Conservation (phyloP, 2,888 invertebrate species). For the Drosophila greeni region DNA sequence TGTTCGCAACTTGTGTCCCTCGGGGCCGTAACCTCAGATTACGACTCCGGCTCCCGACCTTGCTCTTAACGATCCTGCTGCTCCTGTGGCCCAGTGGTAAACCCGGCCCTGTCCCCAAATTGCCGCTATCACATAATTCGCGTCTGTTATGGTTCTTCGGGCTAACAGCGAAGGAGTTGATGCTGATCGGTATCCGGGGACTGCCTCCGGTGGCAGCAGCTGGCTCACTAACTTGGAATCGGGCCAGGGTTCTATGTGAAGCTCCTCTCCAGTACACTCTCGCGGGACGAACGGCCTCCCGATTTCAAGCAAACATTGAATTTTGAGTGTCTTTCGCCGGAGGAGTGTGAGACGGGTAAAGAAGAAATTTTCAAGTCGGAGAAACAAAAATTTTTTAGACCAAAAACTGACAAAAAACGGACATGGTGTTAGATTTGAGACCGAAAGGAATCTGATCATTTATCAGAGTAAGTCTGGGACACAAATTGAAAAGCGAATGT, state of each 20-base stretch:
- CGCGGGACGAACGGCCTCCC: conserved; percentile 16
- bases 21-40: conserved; percentile 5
- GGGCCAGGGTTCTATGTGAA: conserved; percentile 7
- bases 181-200: conserved; percentile 4
- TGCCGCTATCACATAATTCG: conserved; percentile 64
- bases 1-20: background rate
- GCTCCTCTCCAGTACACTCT: conserved; percentile 36
- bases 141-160: conserved; percentile 10
- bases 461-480: conserved; percentile 5
- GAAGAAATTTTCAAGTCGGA: conserved; percentile 27
- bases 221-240: background rate
- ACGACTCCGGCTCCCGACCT: conserved; percentile 6
- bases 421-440: conserved; percentile 46
- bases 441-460: conserved; percentile 15
- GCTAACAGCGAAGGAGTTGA: conserved; percentile 12
- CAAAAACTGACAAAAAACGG: conserved; percentile 62
- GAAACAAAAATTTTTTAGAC: conserved; percentile 62
- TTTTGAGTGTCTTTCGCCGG: conserved; percentile 56
- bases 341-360: conserved; percentile 53
- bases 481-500: conserved; percentile 9
- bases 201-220: conserved; percentile 1
- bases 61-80: conserved; percentile 11
- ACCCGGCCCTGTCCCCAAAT: conserved; percentile 41
- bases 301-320: conserved; percentile 63
- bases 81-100: conserved; percentile 33